A percentile compares a stretch with the other conserved stretches of the same genome.
phyloP scores from a whole-genome alignment of 2,797 vertebrate genomes.

The Rhyacichthys aspro region DNA sequence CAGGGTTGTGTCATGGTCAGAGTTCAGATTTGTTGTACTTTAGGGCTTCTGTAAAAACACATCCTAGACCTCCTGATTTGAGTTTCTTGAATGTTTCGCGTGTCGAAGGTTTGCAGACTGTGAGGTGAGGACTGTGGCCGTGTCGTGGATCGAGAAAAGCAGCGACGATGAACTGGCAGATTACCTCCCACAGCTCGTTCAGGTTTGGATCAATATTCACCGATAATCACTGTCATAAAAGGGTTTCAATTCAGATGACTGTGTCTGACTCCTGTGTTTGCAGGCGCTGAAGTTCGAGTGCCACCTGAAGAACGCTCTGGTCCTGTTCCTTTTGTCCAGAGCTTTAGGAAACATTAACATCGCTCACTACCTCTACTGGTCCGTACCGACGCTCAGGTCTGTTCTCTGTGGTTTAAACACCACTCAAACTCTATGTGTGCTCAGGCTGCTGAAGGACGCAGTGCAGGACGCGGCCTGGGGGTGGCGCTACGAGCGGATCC shows the following conservation, averaged over 20 bases:
- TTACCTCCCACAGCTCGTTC: constrained; percentile 96
- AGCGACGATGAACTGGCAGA: constrained; percentile 93
- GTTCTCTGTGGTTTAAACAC: background rate
- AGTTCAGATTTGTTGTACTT: no score
- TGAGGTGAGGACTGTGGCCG: constrained; percentile 88
- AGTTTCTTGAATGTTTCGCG: background rate
- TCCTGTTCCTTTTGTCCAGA: constrained; percentile 90
- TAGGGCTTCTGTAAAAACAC: no score
- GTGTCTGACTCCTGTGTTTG: background rate
- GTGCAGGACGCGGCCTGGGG: constrained; percentile 90
- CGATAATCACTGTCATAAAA: no score
- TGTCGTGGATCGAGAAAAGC: constrained; percentile 90
- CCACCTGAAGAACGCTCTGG: constrained; percentile 90
- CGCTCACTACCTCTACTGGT: constrained; percentile 96
- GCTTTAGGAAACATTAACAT: constrained; percentile 91
- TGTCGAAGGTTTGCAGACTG: constrained; percentile 91
- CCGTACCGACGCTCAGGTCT: constrained; percentile 54
- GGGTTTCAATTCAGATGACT: no score
- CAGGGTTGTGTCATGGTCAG: no score
- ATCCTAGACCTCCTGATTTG: no score
- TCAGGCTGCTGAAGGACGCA: constrained; percentile 94
- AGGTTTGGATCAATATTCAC: constrained; percentile 77
- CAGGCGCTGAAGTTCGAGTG: constrained; percentile 96
- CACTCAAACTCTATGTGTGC: background rate
- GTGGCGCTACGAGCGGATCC: constrained; percentile 86